Base-by-base conservation (phyloP, 2,888 invertebrate species). In the Bellardia pandia region DNA sequence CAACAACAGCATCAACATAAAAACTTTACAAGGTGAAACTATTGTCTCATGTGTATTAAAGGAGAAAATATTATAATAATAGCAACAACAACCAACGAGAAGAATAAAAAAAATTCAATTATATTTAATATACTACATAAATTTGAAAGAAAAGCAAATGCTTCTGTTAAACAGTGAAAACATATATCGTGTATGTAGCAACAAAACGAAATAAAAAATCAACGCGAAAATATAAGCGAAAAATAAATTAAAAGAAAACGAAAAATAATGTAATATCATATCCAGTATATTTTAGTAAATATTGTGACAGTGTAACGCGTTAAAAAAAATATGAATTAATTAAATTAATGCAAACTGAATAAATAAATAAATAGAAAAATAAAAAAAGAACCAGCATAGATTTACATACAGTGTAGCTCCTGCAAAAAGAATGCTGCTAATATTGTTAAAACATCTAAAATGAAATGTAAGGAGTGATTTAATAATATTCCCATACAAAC, bases 21-120 rank as follows among this genome's bases (percentile, higher is more conserved):
- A 40, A 83, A 60, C 64, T 66, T 79, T 75, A 62, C 78, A 79
- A 84, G 86, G 84, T 84, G 84, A 86, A 83, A 84, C 23, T 77
- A 77, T 58, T 86, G 76, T 80, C 76, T 77, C 80, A 80, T 68
- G 79, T 74, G 76, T 23, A 60, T 80, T 30, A 64, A 62, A 42
- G 45, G 53, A 64, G 13, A 40, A 71, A 69, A 76, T 33, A 68
- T 45, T 37, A 40, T 60, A 42, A 23, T 23, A 48, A 40, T 16
- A 51, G 48, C 30, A 53, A 37, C n/a, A 48, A 71, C 56, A 53
- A 45, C 23, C 14, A 48, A 71, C 56, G 45, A 45, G n/a, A 11
- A 42, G n/a, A 6, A 75, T 37, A 64, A 64, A 64, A 40, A 64
- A 76, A 74, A 11, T 42, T 23, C 7, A 13, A 40, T 16, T 42